Base-by-base conservation (phyloP, 2,797 vertebrate species). In the Coranthus polyacanthus region DNA sequence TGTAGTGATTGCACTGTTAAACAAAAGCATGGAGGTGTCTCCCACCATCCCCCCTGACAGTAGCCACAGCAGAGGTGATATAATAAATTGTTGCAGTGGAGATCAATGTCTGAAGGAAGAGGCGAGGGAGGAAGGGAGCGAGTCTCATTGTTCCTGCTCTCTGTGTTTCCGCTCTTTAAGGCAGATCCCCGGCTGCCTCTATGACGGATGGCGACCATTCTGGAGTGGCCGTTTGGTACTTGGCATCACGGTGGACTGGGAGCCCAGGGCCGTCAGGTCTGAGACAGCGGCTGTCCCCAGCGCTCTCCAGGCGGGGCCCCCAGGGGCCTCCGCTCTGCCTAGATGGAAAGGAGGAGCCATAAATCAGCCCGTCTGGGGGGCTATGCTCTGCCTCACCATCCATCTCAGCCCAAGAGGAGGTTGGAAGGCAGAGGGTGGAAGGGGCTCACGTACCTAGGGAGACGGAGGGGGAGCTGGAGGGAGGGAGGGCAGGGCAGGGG, bases 191-290 rank as follows among this genome's bases (percentile, higher is more conserved):
- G 89, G 92, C 94, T 93, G 90, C 91, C 91, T 81, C 84, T 68
- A 91, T 96, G 95, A 97, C 93, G 94, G 94, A 97, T 96, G 94
- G 93, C 89, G 88, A 92, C 90, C 92, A 93, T 93, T 96, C 93
- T 93, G 87, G 84, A 68, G 89, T 86, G 92, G 92, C 94, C 84
- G 84, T 93, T 94, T 94, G 93, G 94, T 94, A 94, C 92, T 92
- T 94, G 94, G 95, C 95, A 94, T 94, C 94, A 90, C 67, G 29
- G 92, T 85, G 91, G 87, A 92, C 89, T 90, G 92, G 92, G 91
- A 93, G 88, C 84, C 45, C 42, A 61, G 89, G 94, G 91, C 92
- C 94, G 92, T 94, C 90, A 92, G 94, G 94, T 88, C 86, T 83
- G 91, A 91, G 93, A 93, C 83, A 58, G 72, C 83, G 86, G 92